phyloP scores from a whole-genome alignment of 2,113 vertebrate species.

The Ploceus nigricollis region DNA sequence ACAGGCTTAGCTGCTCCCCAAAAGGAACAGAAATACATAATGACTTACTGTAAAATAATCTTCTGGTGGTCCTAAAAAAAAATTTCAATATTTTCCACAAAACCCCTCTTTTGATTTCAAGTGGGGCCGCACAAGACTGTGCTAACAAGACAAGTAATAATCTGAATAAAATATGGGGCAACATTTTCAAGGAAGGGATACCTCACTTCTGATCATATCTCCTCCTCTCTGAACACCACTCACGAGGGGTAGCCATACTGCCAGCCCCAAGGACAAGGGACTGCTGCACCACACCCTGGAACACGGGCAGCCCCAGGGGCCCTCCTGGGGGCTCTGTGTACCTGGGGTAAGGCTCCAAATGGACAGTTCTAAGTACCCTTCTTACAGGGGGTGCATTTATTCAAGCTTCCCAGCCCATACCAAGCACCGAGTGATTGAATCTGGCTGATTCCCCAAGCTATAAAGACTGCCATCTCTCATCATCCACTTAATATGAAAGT shows the following conservation, averaged over 20 bases:
- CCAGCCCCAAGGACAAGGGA: rapidly evolving
- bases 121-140: background rate
- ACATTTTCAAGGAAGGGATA: background rate
- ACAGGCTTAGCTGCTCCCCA: background rate
- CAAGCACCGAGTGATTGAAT: rapidly evolving
- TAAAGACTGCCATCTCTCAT: background rate
- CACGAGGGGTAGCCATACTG: background rate
- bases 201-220: background rate
- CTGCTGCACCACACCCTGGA: background rate
- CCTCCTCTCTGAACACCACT: background rate
- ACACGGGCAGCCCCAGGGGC: background rate
- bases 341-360: rapidly evolving
- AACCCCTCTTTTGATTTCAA: background rate
- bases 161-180: background rate
- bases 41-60: background rate
- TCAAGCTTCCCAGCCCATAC: background rate
- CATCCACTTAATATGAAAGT: background rate
- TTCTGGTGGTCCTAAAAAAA: background rate
- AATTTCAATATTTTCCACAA: background rate
- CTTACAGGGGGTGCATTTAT: background rate
- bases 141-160: background rate
- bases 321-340: background rate
- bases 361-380: background rate
- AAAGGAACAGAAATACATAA: background rate
- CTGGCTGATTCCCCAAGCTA: background rate